Evolutionary conservation across 2,113 vertebrate species (phyloP).

Genomic region (Corydoras sp.): DNA sequence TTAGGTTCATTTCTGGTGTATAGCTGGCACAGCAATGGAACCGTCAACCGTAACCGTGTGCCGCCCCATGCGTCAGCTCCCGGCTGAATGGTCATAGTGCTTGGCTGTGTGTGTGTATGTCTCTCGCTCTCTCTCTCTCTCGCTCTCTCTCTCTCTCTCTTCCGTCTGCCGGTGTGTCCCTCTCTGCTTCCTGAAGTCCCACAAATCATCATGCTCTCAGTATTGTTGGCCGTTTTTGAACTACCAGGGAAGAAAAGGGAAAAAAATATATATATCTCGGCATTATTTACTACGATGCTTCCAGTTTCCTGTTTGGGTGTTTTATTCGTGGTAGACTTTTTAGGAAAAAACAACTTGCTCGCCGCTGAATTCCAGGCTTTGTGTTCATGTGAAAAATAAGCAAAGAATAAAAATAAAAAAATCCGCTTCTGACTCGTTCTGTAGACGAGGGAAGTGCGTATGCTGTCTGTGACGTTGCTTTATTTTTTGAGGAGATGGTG

Average conservation of each 20-base stretch:
- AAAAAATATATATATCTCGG: not conserved
- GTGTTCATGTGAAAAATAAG: not conserved
- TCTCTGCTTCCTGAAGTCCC: conserved; percentile 37
- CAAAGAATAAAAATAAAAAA: conserved; percentile 18
- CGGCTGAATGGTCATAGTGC: not conserved
- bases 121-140: conserved; percentile 1
- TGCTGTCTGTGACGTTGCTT: not conserved
- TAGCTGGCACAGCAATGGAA: too few relatives aligned
- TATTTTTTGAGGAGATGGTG: too few relatives aligned
- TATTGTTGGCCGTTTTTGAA: conserved; percentile 48
- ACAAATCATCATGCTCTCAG: conserved; percentile 44
- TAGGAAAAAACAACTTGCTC: conserved; percentile 38
- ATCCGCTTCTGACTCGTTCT: not conserved
- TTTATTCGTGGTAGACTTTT: conserved; percentile 30
- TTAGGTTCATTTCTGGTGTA: too few relatives aligned
- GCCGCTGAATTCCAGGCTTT: conserved; percentile 34
- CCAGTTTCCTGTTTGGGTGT: conserved; percentile 50
- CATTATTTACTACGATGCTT: conserved; percentile 48
- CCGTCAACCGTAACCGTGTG: too few relatives aligned
- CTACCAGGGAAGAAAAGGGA: conserved; percentile 34
- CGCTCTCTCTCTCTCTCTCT: conserved; percentile 9
- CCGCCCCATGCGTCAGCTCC: too few relatives aligned
- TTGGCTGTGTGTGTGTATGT: conserved; percentile 12
- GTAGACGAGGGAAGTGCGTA: conserved; percentile 20
- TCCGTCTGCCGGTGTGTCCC: conserved; percentile 15